phyloP scores from a whole-genome alignment of 2,113 vertebrate species.

The Lophius piscatorius region DNA sequence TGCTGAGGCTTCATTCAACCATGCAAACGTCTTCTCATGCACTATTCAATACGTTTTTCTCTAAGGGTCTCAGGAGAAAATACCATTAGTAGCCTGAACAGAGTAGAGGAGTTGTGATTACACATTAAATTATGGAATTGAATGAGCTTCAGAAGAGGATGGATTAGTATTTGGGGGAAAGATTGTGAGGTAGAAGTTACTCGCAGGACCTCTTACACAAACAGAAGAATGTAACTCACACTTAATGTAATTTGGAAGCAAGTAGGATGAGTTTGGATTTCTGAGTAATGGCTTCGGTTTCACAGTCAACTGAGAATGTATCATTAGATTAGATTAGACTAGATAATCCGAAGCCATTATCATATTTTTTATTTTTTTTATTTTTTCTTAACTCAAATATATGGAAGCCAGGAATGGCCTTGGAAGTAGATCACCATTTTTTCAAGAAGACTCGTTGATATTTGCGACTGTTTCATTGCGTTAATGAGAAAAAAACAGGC shows the following conservation, averaged over 20 bases:
- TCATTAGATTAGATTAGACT: too few species aligned
- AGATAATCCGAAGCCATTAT: not conserved
- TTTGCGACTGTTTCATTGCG: too few species aligned
- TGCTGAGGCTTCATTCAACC: slow-evolving; percentile 46
- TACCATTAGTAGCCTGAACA: slow-evolving; percentile 34
- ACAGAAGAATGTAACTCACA: not conserved
- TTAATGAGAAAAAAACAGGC: too few species aligned
- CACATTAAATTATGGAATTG: not conserved
- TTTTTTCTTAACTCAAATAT: not conserved
- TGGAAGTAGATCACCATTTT: too few species aligned
- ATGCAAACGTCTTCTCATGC: slow-evolving; percentile 66
- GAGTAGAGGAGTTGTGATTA: slow-evolving; percentile 21
- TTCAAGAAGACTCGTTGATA: too few species aligned
- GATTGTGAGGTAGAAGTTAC: not conserved
- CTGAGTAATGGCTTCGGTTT: not conserved
- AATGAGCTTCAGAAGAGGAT: not conserved
- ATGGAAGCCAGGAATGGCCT: too few species aligned
- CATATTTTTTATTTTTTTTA: not conserved
- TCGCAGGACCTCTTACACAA: slow-evolving; percentile 40
- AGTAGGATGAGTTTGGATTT: not conserved
- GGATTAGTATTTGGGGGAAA: slow-evolving; percentile 1
- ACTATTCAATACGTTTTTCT: slow-evolving; percentile 67
- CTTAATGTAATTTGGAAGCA: not conserved
- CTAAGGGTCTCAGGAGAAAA: slow-evolving; percentile 26
- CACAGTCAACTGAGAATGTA: too few species aligned